Conservation (phyloP, 2,888 invertebrate species). For the Oxycera nigricornis region DNA sequence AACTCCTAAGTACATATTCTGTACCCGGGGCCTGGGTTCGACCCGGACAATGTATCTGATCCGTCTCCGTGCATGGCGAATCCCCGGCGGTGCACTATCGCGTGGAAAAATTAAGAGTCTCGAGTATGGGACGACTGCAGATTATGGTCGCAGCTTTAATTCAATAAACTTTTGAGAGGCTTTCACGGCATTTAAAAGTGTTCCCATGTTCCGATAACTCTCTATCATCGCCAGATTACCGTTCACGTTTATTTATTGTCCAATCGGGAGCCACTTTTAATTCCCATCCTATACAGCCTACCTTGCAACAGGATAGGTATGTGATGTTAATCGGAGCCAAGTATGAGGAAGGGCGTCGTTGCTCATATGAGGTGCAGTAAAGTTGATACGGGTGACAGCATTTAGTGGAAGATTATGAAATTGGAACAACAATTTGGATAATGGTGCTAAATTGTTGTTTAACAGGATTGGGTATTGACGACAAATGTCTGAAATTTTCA, state of each 20-base stretch:
- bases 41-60: constrained; percentile 4
- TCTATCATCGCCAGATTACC: constrained; percentile 34
- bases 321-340: no score
- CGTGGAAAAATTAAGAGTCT: constrained; percentile 34
- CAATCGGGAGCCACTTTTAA: constrained; percentile 16
- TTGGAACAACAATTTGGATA: not conserved
- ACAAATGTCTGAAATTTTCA: no score
- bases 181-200: constrained; percentile 40
- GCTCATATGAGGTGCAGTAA: constrained; percentile 1
- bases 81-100: constrained; percentile 17
- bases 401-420: not conserved
- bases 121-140: not conserved
- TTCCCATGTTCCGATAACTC: constrained; percentile 40
- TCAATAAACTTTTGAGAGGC: constrained; percentile 36
- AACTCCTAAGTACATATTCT: constrained; percentile 18
- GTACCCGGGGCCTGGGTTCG: not conserved
- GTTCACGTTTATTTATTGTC: constrained; percentile 40
- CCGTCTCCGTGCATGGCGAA: constrained; percentile 1
- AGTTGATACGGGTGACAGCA: constrained; percentile 29
- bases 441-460: not conserved
- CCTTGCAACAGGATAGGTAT: no score
- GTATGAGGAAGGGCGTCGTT: not conserved
- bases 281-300: not conserved
- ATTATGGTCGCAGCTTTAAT: constrained; percentile 30
- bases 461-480: no score